Base-by-base conservation (phyloP, 1,140 invertebrate genomes). In the Berghia stephanieae region DNA sequence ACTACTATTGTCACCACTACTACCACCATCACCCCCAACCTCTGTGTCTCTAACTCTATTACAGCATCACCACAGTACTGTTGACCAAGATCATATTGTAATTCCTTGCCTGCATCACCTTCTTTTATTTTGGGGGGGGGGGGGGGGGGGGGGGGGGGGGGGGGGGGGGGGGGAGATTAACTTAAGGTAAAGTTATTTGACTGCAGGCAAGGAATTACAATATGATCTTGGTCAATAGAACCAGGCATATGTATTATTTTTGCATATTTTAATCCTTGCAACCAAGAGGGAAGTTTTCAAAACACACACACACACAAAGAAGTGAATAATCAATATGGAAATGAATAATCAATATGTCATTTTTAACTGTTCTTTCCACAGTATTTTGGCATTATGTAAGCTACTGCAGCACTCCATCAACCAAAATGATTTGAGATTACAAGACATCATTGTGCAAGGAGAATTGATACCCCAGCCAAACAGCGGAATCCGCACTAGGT, bases 381-480 rank as follows among this genome's bases (percentile, higher is more conserved):
- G 82, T 75, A 68, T 75, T 60, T 83, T 92, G 46, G 92, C 92
- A 18, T 82, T 93, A 27, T 89, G 89, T 57, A 92, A 92, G 80
- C 82, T 93, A 21, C 84, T 93, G 10, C 87, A 91, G 77, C 89
- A 92, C 84, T 90, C 91, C 6, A 86, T 93, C 2, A 89, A 87
- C 24, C 88, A 83, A 5, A 91, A 92, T 84, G 92, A 92, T 81
- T 77, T 83, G 16, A 83, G 92, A 60, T 80, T 93, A 5, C 88
- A 90, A 66, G 87, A 89, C 27, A 92, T 92, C 74, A 85, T 87
- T 69, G 91, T 93, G 2, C 89, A 90, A 75, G 91, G 92, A 24
- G 92, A 93, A 72, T 89, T 89, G 77, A 89, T 92, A 66, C 67
- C 84, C 40, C 80, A 85, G 40, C 79, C 81, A n/a, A 82, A 83